Base-by-base conservation (phyloP, 2,888 invertebrate species). In the Mylabris sibirica region DNA sequence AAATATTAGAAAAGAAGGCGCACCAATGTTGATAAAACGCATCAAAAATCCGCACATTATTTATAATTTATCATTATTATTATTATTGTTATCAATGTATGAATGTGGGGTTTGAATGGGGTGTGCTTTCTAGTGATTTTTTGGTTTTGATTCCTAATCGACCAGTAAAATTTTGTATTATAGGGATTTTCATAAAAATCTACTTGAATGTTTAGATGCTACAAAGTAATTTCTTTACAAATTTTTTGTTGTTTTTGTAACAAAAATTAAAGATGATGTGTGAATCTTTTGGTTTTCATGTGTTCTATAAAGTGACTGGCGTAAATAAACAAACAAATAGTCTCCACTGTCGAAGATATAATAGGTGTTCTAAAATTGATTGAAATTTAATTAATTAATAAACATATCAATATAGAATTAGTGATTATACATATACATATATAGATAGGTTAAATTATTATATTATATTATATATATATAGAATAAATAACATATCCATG, bases 161-260 rank as follows among this genome's bases (percentile, higher is more conserved):
- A 83, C 82, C 82, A 83, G 81, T 81, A 80, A 78, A 75, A 82
- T 79, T 81, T 82, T 82, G 82, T 82, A 80, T 82, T 83, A 81
- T 76, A 79, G 80, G 76, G 12, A 76, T 77, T 78, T 76, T 77
- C 77, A 76, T 77, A 9, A 22, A 53, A 53, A 22, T 57, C 24
- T 24, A 57, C 57, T 24, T 35, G 24, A 57, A 57, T 57, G 57
- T 57, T 57, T 57, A 49, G 49, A 49, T 17, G 17, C 11, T 49
- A 8, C 44, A 6, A 11, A 22, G 49, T 57, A 57, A 22, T 8
- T 57, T 22, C 49, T 49, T 49, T 5, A 1, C 2, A n/a, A 4
- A 17, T 17, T 57, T 57, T 24, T 57, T 14, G 4, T 57, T 57
- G 14, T 24, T 24, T 24, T 57, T 24, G 3, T 30, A 8, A 30